phyloP scores from a whole-genome alignment of 2,888 invertebrate genomes.

The Polyommatus icarus region DNA sequence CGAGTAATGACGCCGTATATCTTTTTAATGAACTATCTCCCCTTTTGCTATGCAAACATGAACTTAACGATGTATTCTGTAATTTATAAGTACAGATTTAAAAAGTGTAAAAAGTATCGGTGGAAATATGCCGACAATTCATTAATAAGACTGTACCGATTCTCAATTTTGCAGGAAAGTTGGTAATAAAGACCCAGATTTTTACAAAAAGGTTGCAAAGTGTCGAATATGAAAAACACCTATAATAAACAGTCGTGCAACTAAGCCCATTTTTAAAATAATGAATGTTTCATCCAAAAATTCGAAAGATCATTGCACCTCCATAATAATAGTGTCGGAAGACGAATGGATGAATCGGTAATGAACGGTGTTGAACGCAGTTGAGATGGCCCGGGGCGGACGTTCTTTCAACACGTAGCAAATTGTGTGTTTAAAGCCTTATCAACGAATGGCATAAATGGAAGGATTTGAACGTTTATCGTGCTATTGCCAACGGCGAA shows the following conservation, averaged over 20 bases:
- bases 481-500: conserved; percentile 71
- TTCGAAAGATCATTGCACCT: conserved; percentile 63
- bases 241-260: conserved; percentile 8
- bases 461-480: conserved; percentile 65
- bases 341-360: conserved; percentile 68
- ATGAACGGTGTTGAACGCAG: conserved; percentile 62
- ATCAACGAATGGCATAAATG: conserved; percentile 66
- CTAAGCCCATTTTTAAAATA: conserved; percentile 12
- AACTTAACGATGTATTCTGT: conserved; percentile 59
- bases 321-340: conserved; percentile 74
- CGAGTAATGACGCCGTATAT: conserved; percentile 71
- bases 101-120: background rate
- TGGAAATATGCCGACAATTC: background rate
- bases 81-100: conserved; percentile 50
- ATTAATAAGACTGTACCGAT: background rate
- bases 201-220: background rate
- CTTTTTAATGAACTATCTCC: conserved; percentile 73
- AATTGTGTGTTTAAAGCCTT: conserved; percentile 74
- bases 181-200: background rate
- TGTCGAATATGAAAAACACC: background rate
- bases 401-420: conserved; percentile 76
- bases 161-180: background rate
- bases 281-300: conserved; percentile 21
- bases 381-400: conserved; percentile 64
- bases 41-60: conserved; percentile 62